Base-by-base conservation (phyloP, 1,140 invertebrate genomes). In the Platyscapa corneri region DNA sequence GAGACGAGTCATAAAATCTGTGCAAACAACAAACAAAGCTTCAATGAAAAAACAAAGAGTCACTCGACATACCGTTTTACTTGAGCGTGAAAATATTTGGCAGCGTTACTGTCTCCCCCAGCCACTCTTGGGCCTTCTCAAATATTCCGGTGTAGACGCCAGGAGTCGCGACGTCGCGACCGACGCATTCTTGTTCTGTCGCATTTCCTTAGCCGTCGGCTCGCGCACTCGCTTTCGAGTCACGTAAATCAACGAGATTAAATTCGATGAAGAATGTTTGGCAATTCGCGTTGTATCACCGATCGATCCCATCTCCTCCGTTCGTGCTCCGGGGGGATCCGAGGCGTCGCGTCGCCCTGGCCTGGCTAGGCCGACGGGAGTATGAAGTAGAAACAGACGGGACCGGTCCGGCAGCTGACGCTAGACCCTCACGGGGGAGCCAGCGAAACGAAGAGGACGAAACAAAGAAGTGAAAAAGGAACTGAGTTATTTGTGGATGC, bases 211-310 rank as follows among this genome's bases (percentile, higher is more conserved):
- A 34, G 20, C 75, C n/a, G 1, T 49, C 75, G 79, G 18, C 37
- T 34, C 81, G 32, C 49, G 20, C 16, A 30, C 42, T 81, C 32
- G 30, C 42, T 81, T 82, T 82, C 84, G 34, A 72, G 79, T 85
- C 79, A 82, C 84, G 84, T 85, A 85, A 85, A 80, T 85, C 78
- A 85, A 67, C 78, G 84, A 85, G 84, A 85, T 85, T 85, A 85
- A 85, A 85, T 82, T 82, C 84, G 84, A 85, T 85, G 84, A 85
- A 82, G 84, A 85, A 85, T 82, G 84, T 85, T 85, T 82, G 84
- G 84, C 72, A 67, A 85, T 85, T 82, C 39, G 49, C 78, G 79
- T 18, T 34, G 67, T 81, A 49, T 56, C 83, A 78, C 39, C 83
- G 82, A 84, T 84, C 82, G 65, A 39, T 8, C 67, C 3, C 23